Evolutionary conservation across 2,888 invertebrate species (phyloP).

Genomic region (Caradrina kadenii): DNA sequence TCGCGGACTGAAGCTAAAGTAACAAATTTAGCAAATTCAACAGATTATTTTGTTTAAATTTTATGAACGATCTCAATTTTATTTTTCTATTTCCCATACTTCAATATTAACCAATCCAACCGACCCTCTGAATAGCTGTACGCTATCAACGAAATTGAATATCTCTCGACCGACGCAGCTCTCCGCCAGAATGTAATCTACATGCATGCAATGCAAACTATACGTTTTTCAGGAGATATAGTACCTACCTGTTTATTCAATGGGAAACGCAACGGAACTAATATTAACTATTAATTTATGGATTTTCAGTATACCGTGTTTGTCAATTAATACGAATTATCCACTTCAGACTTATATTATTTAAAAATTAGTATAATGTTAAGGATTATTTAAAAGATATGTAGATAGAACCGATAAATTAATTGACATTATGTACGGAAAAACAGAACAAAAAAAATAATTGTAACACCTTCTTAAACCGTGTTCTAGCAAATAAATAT

Average conservation of each 20-base stretch:
- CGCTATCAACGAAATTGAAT: constrained; percentile 36
- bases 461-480: too few species aligned
- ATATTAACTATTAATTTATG: neutral
- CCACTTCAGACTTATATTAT: too few species aligned
- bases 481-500: too few species aligned
- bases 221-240: constrained; percentile 6
- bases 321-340: neutral
- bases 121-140: constrained; percentile 1
- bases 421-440: too few species aligned
- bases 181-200: constrained; percentile 17
- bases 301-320: neutral
- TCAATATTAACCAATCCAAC: constrained; percentile 16
- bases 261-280: neutral
- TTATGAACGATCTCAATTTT: neutral
- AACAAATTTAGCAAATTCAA: too few species aligned
- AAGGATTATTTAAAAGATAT: too few species aligned
- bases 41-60: neutral
- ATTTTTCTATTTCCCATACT: constrained; percentile 2
- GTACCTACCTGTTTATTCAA: constrained; percentile 1
- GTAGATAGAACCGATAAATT: too few species aligned
- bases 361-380: too few species aligned
- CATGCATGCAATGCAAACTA: constrained; percentile 4
- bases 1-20: too few species aligned
- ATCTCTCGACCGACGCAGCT: constrained; percentile 12
- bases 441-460: too few species aligned